These are phyloP conservation scores for Ciconia maguari DNA, from an alignment of 2,113 vertebrate species.

Conservation along the genomic window DNA sequence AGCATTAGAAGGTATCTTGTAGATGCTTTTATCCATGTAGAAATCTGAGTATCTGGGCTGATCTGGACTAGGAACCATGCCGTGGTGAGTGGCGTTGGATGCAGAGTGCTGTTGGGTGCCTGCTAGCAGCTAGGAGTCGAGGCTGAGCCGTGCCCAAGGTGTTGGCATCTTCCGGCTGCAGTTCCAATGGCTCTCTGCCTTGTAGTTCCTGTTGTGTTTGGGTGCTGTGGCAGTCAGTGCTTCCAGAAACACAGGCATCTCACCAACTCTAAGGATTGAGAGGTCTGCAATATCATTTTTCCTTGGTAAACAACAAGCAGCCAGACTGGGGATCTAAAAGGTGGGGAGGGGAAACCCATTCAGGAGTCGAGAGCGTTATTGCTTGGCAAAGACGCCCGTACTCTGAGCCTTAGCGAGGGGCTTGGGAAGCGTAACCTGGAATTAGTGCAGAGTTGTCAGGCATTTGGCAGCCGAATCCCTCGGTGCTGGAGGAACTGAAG, in stretches of 20 bases:
- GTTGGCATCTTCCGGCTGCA: neutral
- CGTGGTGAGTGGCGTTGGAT: neutral
- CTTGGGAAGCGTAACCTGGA: neutral
- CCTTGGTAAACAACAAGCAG: neutral
- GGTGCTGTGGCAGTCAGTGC: neutral
- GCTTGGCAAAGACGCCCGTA: neutral
- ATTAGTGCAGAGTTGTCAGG: neutral
- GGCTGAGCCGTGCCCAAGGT: neutral
- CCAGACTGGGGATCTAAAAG: neutral
- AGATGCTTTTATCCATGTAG: neutral
- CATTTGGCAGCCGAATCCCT: neutral
- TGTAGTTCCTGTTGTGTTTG: neutral
- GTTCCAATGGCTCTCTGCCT: neutral
- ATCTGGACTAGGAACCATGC: fast-evolving
- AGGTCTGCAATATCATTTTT: neutral
- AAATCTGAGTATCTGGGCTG: neutral
- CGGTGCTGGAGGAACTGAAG: neutral
- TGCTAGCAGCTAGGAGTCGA: neutral
- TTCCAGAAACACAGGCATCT: neutral
- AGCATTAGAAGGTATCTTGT: neutral
- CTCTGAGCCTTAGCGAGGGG: neutral
- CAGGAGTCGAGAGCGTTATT: neutral
- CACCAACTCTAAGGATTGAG: neutral
- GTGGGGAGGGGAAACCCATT: neutral
- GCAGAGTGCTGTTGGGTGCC: neutral